phyloP scores from a whole-genome alignment of 2,888 invertebrate species.

The Noctua janthe region DNA sequence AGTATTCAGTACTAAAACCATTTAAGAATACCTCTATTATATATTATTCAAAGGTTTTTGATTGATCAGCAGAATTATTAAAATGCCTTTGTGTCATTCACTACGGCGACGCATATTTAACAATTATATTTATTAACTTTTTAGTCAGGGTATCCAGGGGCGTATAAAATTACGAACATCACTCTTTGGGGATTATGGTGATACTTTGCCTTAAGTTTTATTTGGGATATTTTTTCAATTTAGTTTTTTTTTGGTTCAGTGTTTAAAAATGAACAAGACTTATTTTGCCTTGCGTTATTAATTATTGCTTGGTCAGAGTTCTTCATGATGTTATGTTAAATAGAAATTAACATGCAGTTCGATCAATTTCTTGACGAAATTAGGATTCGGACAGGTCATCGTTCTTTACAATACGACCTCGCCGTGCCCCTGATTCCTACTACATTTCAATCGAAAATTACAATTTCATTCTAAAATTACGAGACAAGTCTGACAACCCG shows the following conservation, averaged over 20 bases:
- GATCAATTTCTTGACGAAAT: not conserved
- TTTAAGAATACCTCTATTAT: not conserved
- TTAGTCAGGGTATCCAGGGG: not conserved
- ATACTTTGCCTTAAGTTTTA: not conserved
- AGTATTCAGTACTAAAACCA: not conserved
- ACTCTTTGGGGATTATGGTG: not conserved
- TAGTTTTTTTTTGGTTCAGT: not conserved
- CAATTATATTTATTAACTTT: not conserved
- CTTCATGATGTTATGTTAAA: not conserved
- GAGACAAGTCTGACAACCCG: not conserved
- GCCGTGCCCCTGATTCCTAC: not conserved
- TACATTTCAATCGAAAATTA: not conserved
- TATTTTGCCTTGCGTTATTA: not conserved
- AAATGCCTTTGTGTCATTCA: not conserved
- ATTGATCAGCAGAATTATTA: not conserved
- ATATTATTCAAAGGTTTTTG: not conserved
- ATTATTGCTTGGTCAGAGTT: not conserved
- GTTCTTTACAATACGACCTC: constrained; percentile 12
- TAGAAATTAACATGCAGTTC: constrained; percentile 6
- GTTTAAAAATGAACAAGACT: too few species aligned
- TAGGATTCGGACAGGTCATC: not conserved
- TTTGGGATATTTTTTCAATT: not conserved
- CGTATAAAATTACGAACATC: not conserved
- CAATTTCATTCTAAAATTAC: not conserved
- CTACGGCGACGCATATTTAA: not conserved